A percentile compares a stretch with the other conserved stretches of the same genome.
These are phyloP conservation scores for Cromileptes altivelis DNA, from an alignment of 2,113 vertebrate genomes.

Conservation along the genomic window DNA sequence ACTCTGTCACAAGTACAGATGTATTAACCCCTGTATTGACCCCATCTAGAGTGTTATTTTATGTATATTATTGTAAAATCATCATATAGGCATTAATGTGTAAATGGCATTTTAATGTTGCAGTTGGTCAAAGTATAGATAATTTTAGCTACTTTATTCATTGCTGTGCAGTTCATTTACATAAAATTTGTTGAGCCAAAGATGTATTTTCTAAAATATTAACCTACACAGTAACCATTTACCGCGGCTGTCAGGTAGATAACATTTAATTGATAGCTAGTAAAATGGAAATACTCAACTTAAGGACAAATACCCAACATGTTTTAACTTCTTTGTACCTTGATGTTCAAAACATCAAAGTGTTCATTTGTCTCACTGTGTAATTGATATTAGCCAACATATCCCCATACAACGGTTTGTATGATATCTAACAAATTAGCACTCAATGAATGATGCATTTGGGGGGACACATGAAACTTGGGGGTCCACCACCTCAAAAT, in stretches of 20 bases:
- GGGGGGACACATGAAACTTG: too few relatives aligned
- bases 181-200: background rate
- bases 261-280: background rate
- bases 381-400: background rate
- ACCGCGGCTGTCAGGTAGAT: background rate
- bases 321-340: background rate
- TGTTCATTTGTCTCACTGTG: slow-evolving; percentile 2
- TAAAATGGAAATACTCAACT: background rate
- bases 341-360: background rate
- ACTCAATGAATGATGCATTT: too few relatives aligned
- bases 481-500: too few relatives aligned
- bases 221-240: background rate
- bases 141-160: background rate
- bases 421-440: too few relatives aligned
- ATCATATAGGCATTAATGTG: background rate
- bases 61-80: background rate
- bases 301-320: background rate
- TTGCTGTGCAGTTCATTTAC: background rate
- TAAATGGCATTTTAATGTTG: background rate
- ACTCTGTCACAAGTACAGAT: background rate
- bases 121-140: background rate
- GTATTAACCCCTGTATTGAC: background rate
- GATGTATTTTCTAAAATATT: background rate
- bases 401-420: too few relatives aligned
- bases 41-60: background rate